Conservation (phyloP, 2,113 vertebrate species). For the Pachycephala philippinensis region DNA sequence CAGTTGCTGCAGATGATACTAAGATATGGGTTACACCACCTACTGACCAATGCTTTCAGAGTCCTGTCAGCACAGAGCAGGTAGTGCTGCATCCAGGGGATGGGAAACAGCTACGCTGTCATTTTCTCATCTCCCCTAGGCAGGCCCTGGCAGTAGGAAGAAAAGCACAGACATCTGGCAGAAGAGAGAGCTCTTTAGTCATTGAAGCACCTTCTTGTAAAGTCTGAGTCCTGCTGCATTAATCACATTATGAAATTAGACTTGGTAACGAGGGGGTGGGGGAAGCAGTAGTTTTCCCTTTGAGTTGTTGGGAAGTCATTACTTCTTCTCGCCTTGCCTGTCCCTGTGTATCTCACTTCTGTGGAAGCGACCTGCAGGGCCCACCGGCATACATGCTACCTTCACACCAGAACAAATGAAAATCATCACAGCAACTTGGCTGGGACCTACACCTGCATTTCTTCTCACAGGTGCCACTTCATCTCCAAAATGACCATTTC, state of each 20-base stretch:
- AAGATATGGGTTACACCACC: not conserved
- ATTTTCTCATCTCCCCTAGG: not conserved
- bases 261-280: accelerated
- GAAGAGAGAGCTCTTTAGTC: not conserved
- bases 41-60: not conserved
- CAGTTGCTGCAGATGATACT: not conserved
- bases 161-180: not conserved
- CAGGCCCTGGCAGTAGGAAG: not conserved
- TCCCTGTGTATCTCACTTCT: not conserved
- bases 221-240: not conserved
- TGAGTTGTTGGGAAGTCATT: not conserved
- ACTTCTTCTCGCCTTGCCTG: not conserved
- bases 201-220: not conserved
- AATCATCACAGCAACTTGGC: not conserved
- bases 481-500: not conserved
- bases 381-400: no score
- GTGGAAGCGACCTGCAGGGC: accelerated
- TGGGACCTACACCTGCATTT: not conserved
- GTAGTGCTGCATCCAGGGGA: accelerated
- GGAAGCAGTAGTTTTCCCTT: not conserved
- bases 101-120: not conserved
- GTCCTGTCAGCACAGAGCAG: not conserved
- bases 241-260: not conserved
- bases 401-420: not conserved
- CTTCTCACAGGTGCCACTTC: not conserved